These are phyloP conservation scores for Todiramphus chloris DNA, from an alignment of 2,113 vertebrate species.

Conservation along the genomic window DNA sequence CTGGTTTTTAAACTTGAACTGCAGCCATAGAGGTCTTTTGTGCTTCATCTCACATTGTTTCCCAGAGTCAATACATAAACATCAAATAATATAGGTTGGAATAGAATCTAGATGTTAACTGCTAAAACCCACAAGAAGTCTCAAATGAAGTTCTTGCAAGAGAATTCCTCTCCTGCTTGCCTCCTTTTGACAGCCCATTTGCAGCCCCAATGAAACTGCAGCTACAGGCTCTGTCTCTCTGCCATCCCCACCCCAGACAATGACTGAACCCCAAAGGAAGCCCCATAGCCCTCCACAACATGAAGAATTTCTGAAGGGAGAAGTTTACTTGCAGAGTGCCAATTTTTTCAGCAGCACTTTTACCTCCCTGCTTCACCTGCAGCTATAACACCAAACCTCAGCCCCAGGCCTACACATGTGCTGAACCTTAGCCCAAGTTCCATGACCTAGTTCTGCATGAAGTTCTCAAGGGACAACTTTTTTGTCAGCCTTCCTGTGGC, in stretches of 20 bases:
- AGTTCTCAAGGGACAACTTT: background rate
- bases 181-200: background rate
- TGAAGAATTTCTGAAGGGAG: background rate
- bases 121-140: background rate
- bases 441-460: background rate
- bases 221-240: background rate
- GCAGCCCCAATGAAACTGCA: background rate
- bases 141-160: background rate
- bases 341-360: background rate
- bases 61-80: constrained; percentile 4
- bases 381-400: background rate
- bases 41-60: constrained; percentile 7
- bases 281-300: rapidly evolving
- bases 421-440: background rate
- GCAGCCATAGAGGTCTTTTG: background rate
- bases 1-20: constrained; percentile 5
- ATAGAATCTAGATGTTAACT: background rate
- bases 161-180: background rate
- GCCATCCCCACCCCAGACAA: too few species aligned
- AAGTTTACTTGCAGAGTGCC: background rate
- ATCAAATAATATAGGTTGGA: background rate
- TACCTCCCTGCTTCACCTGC: background rate
- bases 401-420: too few species aligned
- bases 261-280: background rate
- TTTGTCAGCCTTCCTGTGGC: background rate